Conservation (phyloP, 2,113 vertebrate genomes). For the Nibea coibor region DNA sequence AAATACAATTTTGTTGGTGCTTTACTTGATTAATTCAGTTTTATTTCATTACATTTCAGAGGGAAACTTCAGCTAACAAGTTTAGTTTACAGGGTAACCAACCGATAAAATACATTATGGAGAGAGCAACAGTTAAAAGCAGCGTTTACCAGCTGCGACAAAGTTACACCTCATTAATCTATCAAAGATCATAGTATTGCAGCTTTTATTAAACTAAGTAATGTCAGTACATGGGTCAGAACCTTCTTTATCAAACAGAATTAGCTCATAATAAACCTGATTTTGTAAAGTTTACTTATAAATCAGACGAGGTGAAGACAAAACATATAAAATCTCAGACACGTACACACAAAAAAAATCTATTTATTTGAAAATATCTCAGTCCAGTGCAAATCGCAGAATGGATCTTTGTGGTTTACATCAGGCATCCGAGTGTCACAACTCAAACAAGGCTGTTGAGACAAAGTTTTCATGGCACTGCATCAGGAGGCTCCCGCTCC, state of each 20-base stretch:
- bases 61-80: too few relatives aligned
- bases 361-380: slow-evolving; percentile 53
- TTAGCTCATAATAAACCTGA: not conserved
- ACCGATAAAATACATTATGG: too few relatives aligned
- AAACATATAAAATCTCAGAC: slow-evolving; percentile 4
- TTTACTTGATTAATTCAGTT: too few relatives aligned
- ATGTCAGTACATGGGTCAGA: not conserved
- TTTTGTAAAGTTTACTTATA: not conserved
- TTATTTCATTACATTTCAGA: too few relatives aligned
- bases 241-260: not conserved
- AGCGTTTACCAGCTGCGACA: too few relatives aligned
- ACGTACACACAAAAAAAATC: slow-evolving; percentile 9
- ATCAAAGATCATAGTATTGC: not conserved
- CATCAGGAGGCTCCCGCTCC: slow-evolving; percentile 20
- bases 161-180: too few relatives aligned
- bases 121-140: too few relatives aligned
- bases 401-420: not conserved
- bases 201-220: too few relatives aligned
- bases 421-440: slow-evolving; percentile 22
- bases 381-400: slow-evolving; percentile 27
- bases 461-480: slow-evolving; percentile 20
- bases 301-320: not conserved
- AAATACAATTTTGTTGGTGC: too few relatives aligned
- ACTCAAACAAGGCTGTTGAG: slow-evolving; percentile 35
- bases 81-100: too few relatives aligned